These are phyloP conservation scores for Empidonax alnorum DNA, from an alignment of 2,113 vertebrate genomes.

Conservation along the genomic window DNA sequence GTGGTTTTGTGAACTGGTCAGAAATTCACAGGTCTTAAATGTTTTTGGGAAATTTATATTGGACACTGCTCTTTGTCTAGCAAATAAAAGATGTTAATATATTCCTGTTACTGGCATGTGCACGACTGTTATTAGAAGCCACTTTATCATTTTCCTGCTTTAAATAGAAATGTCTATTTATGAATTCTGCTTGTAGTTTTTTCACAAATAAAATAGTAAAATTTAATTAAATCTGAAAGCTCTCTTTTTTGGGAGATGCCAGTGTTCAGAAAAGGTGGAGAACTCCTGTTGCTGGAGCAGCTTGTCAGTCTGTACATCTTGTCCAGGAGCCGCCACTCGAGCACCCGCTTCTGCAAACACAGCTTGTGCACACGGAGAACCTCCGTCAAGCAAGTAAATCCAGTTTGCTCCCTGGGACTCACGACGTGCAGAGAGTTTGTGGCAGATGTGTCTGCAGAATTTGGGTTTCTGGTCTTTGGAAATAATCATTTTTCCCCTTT, in stretches of 20 bases:
- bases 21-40: constrained; percentile 96
- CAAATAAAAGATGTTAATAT: constrained; percentile 98
- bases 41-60: constrained; percentile 92
- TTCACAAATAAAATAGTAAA: constrained; percentile 99
- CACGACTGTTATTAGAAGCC: constrained; percentile 99
- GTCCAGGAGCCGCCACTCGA: rapidly evolving
- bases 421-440: rapidly evolving
- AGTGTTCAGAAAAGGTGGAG: neutral
- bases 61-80: constrained; percentile 96
- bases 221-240: constrained; percentile 82
- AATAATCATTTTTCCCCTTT: neutral
- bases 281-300: neutral
- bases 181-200: constrained; percentile 99
- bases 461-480: neutral
- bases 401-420: neutral
- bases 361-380: neutral
- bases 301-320: neutral
- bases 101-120: constrained; percentile 99
- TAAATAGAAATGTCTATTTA: constrained; percentile 99
- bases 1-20: constrained; percentile 98
- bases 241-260: constrained; percentile 71
- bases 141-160: constrained; percentile 96
- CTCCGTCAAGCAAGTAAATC: neutral
- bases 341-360: neutral
- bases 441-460: neutral